Conservation (phyloP, 1,140 invertebrate species). For the Anoplolepis gracilipes region DNA sequence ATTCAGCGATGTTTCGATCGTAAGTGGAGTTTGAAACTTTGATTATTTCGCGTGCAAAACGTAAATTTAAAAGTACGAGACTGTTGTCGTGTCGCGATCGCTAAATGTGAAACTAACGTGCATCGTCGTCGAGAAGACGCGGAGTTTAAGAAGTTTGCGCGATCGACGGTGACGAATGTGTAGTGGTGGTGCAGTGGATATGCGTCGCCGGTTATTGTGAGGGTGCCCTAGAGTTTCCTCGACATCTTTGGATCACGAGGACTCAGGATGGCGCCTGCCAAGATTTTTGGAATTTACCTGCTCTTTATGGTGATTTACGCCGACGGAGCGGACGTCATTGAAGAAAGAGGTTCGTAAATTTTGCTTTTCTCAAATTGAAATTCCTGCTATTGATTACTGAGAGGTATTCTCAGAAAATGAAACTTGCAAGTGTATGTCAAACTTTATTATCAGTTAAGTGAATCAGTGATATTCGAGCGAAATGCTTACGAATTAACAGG, state of each 20-base stretch:
- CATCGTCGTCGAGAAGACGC: neutral
- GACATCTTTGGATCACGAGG: conserved; percentile 69
- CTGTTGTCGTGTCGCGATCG: neutral
- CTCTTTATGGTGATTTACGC: conserved; percentile 73
- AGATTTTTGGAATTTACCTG: conserved; percentile 74
- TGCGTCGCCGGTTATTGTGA: conserved; percentile 77
- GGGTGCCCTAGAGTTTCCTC: conserved; percentile 65
- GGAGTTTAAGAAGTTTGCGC: conserved; percentile 13
- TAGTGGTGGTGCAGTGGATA: conserved; percentile 77
- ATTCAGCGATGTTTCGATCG: neutral
- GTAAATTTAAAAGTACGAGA: neutral
- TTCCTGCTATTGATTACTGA: neutral
- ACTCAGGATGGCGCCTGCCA: conserved; percentile 78
- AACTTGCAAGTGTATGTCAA: neutral
- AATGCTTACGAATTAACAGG: neutral
- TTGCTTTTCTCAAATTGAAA: neutral
- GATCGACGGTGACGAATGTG: conserved; percentile 61
- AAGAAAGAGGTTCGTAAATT: conserved; percentile 82
- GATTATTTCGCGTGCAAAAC: neutral
- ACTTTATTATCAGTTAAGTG: neutral
- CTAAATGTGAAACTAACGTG: conserved; percentile 16
- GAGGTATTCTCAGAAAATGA: neutral
- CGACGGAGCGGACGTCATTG: conserved; percentile 78
- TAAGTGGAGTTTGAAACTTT: neutral
- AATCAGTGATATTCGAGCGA: neutral